Evolutionary conservation across 1,140 invertebrate species (phyloP).

Genomic region (Oncopeltus fasciatus): DNA sequence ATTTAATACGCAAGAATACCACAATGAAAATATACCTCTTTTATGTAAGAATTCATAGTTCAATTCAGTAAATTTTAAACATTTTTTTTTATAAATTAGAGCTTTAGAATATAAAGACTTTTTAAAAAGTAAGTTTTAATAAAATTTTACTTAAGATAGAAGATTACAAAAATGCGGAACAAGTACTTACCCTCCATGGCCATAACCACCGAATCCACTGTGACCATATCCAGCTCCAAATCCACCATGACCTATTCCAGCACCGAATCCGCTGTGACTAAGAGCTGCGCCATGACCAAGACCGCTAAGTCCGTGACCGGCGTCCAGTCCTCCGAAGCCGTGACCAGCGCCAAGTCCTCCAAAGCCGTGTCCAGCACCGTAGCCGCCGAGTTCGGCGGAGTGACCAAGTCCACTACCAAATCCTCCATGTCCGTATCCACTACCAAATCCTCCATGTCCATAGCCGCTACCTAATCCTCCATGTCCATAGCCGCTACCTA

Average conservation of each 20-base stretch:
- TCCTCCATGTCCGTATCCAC: neutral
- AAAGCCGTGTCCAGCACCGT: conserved; percentile 1
- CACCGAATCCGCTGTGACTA: neutral
- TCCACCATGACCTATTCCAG: neutral
- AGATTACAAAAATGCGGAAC: too few species aligned
- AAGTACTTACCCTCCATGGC: too few species aligned
- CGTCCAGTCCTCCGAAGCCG: neutral
- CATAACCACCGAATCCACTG: neutral
- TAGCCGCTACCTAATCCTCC: neutral
- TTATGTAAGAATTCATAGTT: too few species aligned
- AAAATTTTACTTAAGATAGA: too few species aligned
- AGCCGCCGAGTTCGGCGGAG: too few species aligned
- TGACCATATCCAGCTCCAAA: conserved; percentile 2
- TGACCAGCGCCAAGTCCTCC: neutral
- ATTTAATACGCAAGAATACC: too few species aligned
- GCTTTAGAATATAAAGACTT: too few species aligned
- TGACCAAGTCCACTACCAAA: neutral
- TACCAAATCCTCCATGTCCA: neutral
- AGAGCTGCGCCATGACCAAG: neutral
- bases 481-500: neutral
- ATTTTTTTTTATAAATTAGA: too few species aligned
- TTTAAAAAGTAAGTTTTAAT: too few species aligned
- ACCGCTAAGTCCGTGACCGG: neutral
- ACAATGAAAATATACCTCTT: too few species aligned
- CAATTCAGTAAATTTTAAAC: too few species aligned